Base-by-base conservation (phyloP, 2,888 invertebrate genomes). In the Lycia hirtaria region DNA sequence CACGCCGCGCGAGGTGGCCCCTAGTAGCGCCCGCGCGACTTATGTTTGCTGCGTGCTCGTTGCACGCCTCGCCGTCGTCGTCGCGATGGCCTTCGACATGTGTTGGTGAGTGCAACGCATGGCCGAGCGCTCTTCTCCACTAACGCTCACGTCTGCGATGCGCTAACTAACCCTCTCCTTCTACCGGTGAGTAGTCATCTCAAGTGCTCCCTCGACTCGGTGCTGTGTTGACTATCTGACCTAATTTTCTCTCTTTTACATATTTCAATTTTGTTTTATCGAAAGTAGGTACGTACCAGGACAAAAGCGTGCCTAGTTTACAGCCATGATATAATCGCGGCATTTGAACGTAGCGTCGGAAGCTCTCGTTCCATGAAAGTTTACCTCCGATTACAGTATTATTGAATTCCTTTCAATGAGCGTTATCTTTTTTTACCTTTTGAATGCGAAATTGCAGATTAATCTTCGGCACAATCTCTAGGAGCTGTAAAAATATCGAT, bases 51-150 rank as follows among this genome's bases (percentile, higher is more conserved):
- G n/a, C n/a, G n/a, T n/a, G 49, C 48, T 61, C 58, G 58, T 14
- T 53, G 47, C 44, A 22, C 41, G 32, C 48, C 30, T 60, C 54
- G 58, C 50, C 63, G 45, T 67, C 61, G 68, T 65, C 67, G 70
- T 72, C 74, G 75, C 69, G 62, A 62, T 75, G 69, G 63, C 65
- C 75, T 87, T 88, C 79, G 82, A 82, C 68, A 85, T 90, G 87
- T 90, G 90, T 78, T 91, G 90, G 90, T 91, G 88, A 91, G 90
- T 88, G 79, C 72, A 71, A 68, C 67, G 69, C 65, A 55, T 48
- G 64, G 56, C 64, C 62, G 62, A 48, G 69, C 65, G 60, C 49
- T 50, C 55, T 54, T 41, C 32, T 61, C 66, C 69, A 75, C 76
- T 81, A 81, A 80, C 75, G 65, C 64, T 67, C 56, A 58, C 65